Evolutionary conservation across 2,888 invertebrate species (phyloP), one percentile per base, ranked within the genome.

Genomic region (Trissoscelio sp.): DNA sequence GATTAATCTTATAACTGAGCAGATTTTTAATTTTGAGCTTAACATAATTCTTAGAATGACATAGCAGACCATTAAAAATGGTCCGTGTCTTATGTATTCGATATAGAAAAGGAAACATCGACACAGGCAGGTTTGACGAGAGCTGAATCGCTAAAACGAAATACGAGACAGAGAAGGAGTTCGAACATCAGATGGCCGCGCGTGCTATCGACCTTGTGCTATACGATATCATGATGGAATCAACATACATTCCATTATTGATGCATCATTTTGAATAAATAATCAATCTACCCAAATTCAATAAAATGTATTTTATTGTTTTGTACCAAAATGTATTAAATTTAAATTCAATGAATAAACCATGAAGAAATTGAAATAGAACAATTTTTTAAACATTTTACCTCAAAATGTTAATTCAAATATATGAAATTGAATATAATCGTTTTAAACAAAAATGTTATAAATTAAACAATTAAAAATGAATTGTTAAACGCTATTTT

Each of bases 81-180:
- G 44, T 37, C 22, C 31, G 58, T 39, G 51, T 77, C 24, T 44
- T 64, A 51, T 48, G 24, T 64, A 39, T 70, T 44, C 46, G 46
- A 34, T 79, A 58, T 79, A 69, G 39, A 72, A 66, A 69, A 79
- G 79, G 79, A 66, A 78, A 72, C 55, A 44, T 31, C 14, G 39
- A 16, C 14, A 42, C 7, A 55, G 70, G 62, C 78, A 57, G 78
- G 78, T 72, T 72, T 75, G 74, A 75, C 75, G 20, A 70, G 69
- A 75, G 44, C n/a, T 46, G 16, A 64, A 70, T 69, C 46, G 66
- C 48, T 73, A 75, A 48, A 73, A 60, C 72, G 66, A 79, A 62
- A 51, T 44, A 22, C 48, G 48, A 31, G 28, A n/a, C 58, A 42
- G 58, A 55, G 57, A 22, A 55, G 51, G n/a, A n/a, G 72, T 14